A percentile compares a stretch with the other conserved stretches of the same genome.
Evolutionary conservation across 53 echinoderm and acorn worm genomes (phyloP).

Genomic region (Antedon mediterranea): DNA sequence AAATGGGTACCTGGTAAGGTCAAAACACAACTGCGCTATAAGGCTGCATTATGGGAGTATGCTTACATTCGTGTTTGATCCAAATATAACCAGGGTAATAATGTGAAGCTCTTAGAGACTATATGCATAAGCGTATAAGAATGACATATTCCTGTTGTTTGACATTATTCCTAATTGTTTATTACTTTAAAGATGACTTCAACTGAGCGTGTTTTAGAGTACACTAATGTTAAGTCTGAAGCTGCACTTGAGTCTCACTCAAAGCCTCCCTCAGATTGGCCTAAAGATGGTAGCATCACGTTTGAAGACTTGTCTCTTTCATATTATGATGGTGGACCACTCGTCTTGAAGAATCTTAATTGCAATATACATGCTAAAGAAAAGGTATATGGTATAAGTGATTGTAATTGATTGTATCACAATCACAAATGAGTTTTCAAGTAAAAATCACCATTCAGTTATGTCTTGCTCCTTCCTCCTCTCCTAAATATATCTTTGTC

Average conservation of each 20-base stretch:
- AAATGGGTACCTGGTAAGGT: too few relatives aligned
- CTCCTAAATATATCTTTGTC: neutral
- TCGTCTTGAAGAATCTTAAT: slow-evolving; percentile 43
- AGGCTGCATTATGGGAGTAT: too few relatives aligned
- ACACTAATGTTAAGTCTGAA: slow-evolving; percentile 54
- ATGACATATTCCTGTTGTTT: too few relatives aligned
- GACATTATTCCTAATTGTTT: neutral
- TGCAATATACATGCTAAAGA: slow-evolving; percentile 54
- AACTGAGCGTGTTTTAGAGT: slow-evolving; percentile 71
- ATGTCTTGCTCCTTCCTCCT: neutral
- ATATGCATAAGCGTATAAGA: too few relatives aligned
- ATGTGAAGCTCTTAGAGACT: too few relatives aligned
- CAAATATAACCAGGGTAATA: too few relatives aligned
- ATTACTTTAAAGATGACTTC: slow-evolving; percentile 67
- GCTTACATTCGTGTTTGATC: too few relatives aligned
- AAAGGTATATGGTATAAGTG: slow-evolving; percentile 29
- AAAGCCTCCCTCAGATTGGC: slow-evolving; percentile 67
- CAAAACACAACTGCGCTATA: too few relatives aligned
- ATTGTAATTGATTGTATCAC: neutral
- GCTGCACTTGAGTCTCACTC: slow-evolving; percentile 45
- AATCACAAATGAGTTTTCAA: neutral
- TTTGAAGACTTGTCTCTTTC: slow-evolving; percentile 47
- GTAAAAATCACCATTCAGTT: neutral
- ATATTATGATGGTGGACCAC: slow-evolving; percentile 63
- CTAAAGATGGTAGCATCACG: slow-evolving; percentile 57